Percentiles rank a stretch among this genome's conserved stretches.
phyloP scores from a whole-genome alignment of 2,888 invertebrate genomes.

The Muschampia plurimacula region DNA sequence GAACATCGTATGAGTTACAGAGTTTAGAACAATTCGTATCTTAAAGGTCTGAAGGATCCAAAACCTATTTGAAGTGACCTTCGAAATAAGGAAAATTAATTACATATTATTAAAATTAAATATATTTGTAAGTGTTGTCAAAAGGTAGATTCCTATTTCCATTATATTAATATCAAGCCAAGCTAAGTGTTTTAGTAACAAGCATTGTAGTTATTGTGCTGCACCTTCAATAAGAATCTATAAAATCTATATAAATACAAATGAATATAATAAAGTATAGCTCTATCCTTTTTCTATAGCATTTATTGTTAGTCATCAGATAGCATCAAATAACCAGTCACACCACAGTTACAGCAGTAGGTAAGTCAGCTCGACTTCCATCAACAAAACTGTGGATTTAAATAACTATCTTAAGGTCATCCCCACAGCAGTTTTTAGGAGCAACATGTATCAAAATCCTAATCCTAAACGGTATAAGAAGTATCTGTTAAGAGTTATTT shows the following conservation, averaged over 20 bases:
- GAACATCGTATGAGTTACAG: no score
- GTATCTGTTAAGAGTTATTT: background rate
- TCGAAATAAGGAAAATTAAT: no score
- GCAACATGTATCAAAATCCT: background rate
- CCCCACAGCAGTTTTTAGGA: background rate
- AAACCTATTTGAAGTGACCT: no score
- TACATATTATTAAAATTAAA: no score
- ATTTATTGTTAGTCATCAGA: background rate
- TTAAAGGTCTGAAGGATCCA: no score
- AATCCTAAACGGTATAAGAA: background rate
- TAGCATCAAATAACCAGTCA: background rate
- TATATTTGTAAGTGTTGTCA: background rate
- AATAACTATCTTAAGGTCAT: background rate
- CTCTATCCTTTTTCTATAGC: background rate
- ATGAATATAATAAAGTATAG: background rate
- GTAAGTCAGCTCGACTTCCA: background rate
- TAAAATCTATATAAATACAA: background rate
- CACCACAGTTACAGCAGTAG: background rate
- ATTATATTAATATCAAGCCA: no score
- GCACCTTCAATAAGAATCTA: background rate
- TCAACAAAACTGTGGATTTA: background rate
- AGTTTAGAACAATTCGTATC: no score
- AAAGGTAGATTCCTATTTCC: no score
- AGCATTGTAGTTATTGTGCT: background rate
- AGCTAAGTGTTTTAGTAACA: background rate